These are phyloP conservation scores for cattle (Bos taurus) DNA, from an alignment of 2,113 vertebrate species.

Conservation along the genomic window ARS-UCD2.0 NC_037346.1:55327501-55328000, in stretches of 20 bases:
- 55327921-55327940: no score
- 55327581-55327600: neutral
- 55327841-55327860: neutral
- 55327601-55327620: neutral
- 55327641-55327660: neutral
- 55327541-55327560: neutral
- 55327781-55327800: neutral
- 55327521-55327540: accelerated
- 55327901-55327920: neutral
- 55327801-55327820: neutral
- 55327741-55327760: neutral
- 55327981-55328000: neutral
- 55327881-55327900: neutral
- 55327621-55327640: neutral
- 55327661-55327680: neutral
- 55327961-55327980: neutral
- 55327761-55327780: neutral
- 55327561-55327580: neutral
- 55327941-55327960: neutral
- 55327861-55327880: accelerated
- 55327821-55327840: neutral
- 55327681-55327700: neutral
- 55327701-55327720: neutral
- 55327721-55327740: neutral
- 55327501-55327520: accelerated